These are phyloP conservation scores for Metallyticus violacea DNA, from an alignment of 2,888 invertebrate genomes.

Conservation along the genomic window DNA sequence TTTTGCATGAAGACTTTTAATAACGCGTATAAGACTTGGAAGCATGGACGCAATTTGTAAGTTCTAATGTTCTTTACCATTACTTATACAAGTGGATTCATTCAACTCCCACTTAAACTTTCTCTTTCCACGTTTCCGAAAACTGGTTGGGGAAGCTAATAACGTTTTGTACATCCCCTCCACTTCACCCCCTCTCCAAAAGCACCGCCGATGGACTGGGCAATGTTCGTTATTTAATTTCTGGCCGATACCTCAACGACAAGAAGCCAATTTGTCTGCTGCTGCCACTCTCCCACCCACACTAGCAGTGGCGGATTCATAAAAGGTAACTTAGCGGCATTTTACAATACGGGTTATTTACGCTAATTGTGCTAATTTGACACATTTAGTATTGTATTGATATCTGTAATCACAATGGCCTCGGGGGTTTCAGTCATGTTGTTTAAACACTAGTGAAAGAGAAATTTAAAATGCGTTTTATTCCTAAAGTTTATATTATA, in stretches of 20 bases:
- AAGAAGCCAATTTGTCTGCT: constrained; percentile 15
- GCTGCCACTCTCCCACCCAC: neutral
- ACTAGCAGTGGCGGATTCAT: neutral
- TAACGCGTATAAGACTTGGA: neutral
- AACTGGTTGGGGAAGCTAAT: neutral
- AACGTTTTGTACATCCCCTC: neutral
- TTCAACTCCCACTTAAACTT: neutral
- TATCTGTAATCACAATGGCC: too few species aligned
- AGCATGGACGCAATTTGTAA: neutral
- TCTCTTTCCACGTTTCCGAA: neutral
- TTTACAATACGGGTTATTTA: too few species aligned
- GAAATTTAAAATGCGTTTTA: too few species aligned
- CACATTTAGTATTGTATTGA: too few species aligned
- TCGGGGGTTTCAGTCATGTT: too few species aligned
- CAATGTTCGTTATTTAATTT: neutral
- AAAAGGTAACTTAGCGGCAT: too few species aligned
- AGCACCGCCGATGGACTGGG: neutral
- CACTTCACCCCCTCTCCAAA: neutral
- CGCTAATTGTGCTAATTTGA: too few species aligned
- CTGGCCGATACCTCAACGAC: constrained; percentile 2
- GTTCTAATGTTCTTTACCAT: neutral
- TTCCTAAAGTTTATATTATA: too few species aligned
- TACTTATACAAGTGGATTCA: neutral
- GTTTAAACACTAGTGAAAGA: too few species aligned
- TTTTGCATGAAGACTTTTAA: neutral